Conservation (phyloP, 1,140 invertebrate species). For the Luehdorfia chinensis region DNA sequence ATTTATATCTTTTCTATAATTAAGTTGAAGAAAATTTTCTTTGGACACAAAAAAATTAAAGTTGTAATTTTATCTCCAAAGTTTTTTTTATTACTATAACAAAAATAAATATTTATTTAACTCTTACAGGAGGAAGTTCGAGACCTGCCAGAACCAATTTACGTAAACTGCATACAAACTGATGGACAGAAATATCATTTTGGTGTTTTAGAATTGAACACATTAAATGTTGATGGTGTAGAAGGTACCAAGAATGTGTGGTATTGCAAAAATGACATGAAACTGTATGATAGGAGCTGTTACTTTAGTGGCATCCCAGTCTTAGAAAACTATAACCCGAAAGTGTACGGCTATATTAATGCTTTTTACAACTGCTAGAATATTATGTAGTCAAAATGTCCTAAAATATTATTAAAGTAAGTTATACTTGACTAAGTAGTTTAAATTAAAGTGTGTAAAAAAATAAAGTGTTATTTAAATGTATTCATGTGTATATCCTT, state of each 20-base stretch:
- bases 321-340: conserved; percentile 85
- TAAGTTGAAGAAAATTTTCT: background rate
- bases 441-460: conserved; percentile 27
- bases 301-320: conserved; percentile 81
- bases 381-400: conserved; percentile 19
- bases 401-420: conserved; percentile 19
- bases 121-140: conserved; percentile 79
- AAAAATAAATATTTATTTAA: conserved; percentile 28
- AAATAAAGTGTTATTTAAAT: conserved; percentile 57
- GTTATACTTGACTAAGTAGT: conserved; percentile 25
- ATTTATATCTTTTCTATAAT: too few species aligned
- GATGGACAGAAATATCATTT: conserved; percentile 88
- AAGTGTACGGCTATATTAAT: conserved; percentile 86
- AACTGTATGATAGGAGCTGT: conserved; percentile 82
- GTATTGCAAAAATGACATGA: conserved; percentile 82
- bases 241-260: conserved; percentile 87
- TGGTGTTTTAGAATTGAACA: conserved; percentile 91
- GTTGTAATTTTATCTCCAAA: conserved; percentile 1
- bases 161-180: conserved; percentile 87
- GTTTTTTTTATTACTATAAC: conserved; percentile 6
- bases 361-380: conserved; percentile 83
- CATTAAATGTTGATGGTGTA: conserved; percentile 80
- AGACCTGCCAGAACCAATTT: conserved; percentile 86
- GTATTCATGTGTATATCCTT: conserved; percentile 69
- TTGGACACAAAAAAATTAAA: conserved; percentile 2